A percentile compares a stretch with the other conserved stretches of the same genome.
Conservation (phyloP, 2,888 invertebrate species). For the Tillus elongatus region DNA sequence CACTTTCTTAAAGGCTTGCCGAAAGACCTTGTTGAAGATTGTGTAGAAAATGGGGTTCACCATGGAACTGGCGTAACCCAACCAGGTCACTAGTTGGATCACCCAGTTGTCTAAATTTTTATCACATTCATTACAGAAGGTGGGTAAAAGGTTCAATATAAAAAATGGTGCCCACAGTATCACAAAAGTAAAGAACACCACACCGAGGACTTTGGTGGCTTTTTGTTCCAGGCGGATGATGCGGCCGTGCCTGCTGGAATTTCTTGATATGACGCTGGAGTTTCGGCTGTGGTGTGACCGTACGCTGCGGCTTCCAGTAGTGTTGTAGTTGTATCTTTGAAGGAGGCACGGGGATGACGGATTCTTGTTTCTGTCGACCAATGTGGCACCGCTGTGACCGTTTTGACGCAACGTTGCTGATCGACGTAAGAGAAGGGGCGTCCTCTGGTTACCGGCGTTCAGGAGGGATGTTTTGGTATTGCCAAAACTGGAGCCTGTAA, state of each 20-base stretch:
- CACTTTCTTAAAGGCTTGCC: slow-evolving; percentile 83
- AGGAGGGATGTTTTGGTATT: slow-evolving; percentile 54
- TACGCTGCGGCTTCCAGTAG: slow-evolving; percentile 33
- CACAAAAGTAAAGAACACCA: slow-evolving; percentile 91
- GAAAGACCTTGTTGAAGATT: slow-evolving; percentile 88
- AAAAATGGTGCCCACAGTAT: slow-evolving; percentile 95
- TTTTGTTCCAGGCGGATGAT: slow-evolving; percentile 87
- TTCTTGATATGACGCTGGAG: slow-evolving; percentile 72
- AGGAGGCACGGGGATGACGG: slow-evolving; percentile 50
- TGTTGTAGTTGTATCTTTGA: slow-evolving; percentile 37
- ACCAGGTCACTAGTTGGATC: slow-evolving; percentile 82
- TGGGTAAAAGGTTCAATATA: slow-evolving; percentile 76
- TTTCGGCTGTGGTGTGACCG: slow-evolving; percentile 69
- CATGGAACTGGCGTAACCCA: slow-evolving; percentile 90
- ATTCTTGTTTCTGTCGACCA: slow-evolving; percentile 38
- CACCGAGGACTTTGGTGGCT: slow-evolving; percentile 90
- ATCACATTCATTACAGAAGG: slow-evolving; percentile 74
- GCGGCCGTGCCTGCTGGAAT: slow-evolving; percentile 72
- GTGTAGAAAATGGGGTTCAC: slow-evolving; percentile 95
- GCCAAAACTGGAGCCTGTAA: slow-evolving; percentile 58
- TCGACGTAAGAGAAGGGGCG: slow-evolving; percentile 46
- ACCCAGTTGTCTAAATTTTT: slow-evolving; percentile 66
- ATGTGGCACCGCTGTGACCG: slow-evolving; percentile 31
- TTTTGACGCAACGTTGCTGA: slow-evolving; percentile 53
- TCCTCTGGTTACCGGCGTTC: slow-evolving; percentile 38